phyloP scores from a whole-genome alignment of 2,797 vertebrate species.

The Cuniculus paca region DNA sequence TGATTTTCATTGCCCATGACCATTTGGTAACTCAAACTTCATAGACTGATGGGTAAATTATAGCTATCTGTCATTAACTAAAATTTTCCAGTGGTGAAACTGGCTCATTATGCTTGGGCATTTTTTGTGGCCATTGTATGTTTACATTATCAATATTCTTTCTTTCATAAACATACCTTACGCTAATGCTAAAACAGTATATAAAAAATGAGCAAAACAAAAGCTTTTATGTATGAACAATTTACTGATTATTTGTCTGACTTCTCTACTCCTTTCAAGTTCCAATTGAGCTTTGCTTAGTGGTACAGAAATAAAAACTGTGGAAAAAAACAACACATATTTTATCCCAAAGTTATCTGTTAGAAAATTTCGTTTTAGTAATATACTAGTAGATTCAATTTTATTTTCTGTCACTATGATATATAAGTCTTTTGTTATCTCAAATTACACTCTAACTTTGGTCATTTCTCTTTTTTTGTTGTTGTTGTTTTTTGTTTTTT shows the following conservation, averaged over 20 bases:
- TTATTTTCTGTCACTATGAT: conserved; percentile 72
- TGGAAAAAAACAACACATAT: background rate
- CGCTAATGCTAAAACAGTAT: background rate
- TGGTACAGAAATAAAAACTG: background rate
- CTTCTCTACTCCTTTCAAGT: background rate
- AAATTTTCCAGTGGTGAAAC: background rate
- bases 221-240: background rate
- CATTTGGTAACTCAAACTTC: background rate
- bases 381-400: conserved; percentile 26
- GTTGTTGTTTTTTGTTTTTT: too few species aligned
- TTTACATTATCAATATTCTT: background rate
- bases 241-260: background rate
- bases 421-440: conserved; percentile 37
- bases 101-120: background rate
- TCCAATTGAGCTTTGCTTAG: conserved; percentile 4
- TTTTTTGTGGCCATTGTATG: background rate
- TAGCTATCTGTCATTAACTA: background rate
- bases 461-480: background rate
- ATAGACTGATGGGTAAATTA: background rate
- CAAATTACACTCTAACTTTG: conserved; percentile 28
- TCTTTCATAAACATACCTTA: background rate
- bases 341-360: background rate
- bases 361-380: conserved; percentile 54
- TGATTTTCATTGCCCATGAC: background rate
- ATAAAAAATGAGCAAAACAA: background rate